Conservation (phyloP, 30 jellyfish, hydroid and myxozoan species). For the Aurelia aurita region DNA sequence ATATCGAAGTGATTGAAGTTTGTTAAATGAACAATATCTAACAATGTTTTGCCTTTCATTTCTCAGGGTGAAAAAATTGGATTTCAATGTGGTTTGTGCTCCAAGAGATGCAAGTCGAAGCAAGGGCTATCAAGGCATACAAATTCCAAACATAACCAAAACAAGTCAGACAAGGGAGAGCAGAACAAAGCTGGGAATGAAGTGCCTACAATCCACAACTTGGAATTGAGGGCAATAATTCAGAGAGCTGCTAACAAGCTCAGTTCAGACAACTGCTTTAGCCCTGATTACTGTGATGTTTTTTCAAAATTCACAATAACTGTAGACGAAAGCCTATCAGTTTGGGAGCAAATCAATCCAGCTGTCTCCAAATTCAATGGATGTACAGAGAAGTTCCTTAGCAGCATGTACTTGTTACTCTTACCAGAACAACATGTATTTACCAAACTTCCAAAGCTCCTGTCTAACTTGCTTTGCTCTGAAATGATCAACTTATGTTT, state of each 20-base stretch:
- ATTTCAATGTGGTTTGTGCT: background rate
- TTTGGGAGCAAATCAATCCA: constrained; percentile 8
- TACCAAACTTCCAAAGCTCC: constrained; percentile 14
- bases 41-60: background rate
- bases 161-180: no score
- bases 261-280: constrained; percentile 17
- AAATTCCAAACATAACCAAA: constrained; percentile 9
- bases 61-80: background rate
- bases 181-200: no score
- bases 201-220: no score
- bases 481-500: constrained; percentile 40
- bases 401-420: constrained; percentile 4
- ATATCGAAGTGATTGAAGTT: no score
- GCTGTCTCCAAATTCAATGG: constrained; percentile 19
- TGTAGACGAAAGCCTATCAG: constrained; percentile 11
- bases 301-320: constrained; percentile 2
- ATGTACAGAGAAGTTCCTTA: constrained; percentile 18
- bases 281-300: background rate
- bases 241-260: constrained; percentile 6
- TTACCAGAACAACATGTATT: background rate
- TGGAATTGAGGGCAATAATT: background rate
- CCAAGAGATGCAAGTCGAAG: constrained; percentile 10
- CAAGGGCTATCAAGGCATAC: constrained; percentile 16
- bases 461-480: constrained; percentile 34
- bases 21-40: no score